A percentile compares a stretch with the other conserved stretches of the same genome.
These are phyloP conservation scores for Puma concolor DNA, from an alignment of 2,113 vertebrate species.

Conservation along the genomic window DNA sequence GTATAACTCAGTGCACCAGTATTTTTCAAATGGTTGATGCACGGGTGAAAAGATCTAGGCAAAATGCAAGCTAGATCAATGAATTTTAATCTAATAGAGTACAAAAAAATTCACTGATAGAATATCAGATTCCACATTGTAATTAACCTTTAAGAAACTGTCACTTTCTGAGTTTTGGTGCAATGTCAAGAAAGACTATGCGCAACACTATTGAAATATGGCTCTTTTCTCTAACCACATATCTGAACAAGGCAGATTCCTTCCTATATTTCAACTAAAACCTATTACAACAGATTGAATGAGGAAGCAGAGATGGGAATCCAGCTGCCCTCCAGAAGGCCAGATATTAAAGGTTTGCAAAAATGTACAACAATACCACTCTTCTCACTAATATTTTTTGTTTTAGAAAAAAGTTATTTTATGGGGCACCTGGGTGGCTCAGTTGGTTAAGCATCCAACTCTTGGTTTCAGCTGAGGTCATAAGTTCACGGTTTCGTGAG, in stretches of 20 bases:
- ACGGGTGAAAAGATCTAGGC: neutral
- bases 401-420: neutral
- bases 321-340: neutral
- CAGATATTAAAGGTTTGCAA: neutral
- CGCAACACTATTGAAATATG: neutral
- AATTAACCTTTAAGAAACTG: neutral
- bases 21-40: neutral
- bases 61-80: neutral
- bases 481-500: no score
- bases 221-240: neutral
- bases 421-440: no score
- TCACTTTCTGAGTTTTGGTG: neutral
- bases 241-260: neutral
- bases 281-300: neutral
- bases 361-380: neutral
- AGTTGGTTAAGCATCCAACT: no score
- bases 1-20: neutral
- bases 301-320: neutral
- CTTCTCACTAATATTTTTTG: neutral
- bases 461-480: no score
- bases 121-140: neutral
- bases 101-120: neutral
- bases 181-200: neutral
- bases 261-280: constrained; percentile 17
- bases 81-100: neutral